These are phyloP conservation scores for Scaptomyza hsui DNA, from an alignment of 1,140 invertebrate species.

Conservation along the genomic window DNA sequence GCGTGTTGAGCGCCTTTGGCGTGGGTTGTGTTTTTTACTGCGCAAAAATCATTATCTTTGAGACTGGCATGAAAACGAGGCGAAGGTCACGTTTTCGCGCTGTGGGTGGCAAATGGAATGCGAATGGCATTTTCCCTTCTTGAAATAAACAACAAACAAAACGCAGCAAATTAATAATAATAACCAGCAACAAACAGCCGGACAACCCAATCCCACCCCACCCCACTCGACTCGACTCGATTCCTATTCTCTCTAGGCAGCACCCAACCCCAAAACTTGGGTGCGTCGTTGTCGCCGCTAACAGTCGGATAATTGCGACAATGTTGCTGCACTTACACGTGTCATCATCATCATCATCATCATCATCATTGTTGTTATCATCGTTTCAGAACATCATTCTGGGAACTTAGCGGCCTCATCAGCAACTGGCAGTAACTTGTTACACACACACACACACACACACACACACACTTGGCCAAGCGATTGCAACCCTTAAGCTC, in stretches of 20 bases:
- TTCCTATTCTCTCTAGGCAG: background rate
- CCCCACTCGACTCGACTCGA: background rate
- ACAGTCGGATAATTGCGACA: conserved; percentile 79
- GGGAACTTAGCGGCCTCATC: conserved; percentile 30
- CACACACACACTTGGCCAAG: conserved; percentile 62
- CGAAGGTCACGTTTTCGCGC: conserved; percentile 79
- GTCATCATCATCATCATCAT: conserved; percentile 61
- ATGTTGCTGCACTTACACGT: conserved; percentile 82
- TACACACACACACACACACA: too few relatives aligned
- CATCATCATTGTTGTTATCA: conserved; percentile 12
- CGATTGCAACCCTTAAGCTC: conserved; percentile 36
- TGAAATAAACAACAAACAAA: conserved; percentile 78
- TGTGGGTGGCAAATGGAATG: conserved; percentile 68
- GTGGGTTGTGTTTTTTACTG: conserved; percentile 29
- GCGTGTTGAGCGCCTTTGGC: conserved; percentile 16
- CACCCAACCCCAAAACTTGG: background rate
- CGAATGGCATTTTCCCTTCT: conserved; percentile 34
- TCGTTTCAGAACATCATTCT: conserved; percentile 25
- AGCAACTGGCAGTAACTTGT: conserved; percentile 45
- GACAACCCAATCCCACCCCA: conserved; percentile 1
- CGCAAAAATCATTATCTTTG: conserved; percentile 63
- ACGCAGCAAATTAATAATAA: conserved; percentile 70
- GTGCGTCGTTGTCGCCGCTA: conserved; percentile 20
- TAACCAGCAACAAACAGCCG: conserved; percentile 15
- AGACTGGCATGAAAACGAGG: conserved; percentile 39